A percentile compares a stretch with the other conserved stretches of the same genome.
Evolutionary conservation across 2,797 vertebrate species (phyloP).

Genomic region (Tragopan temminckii): DNA sequence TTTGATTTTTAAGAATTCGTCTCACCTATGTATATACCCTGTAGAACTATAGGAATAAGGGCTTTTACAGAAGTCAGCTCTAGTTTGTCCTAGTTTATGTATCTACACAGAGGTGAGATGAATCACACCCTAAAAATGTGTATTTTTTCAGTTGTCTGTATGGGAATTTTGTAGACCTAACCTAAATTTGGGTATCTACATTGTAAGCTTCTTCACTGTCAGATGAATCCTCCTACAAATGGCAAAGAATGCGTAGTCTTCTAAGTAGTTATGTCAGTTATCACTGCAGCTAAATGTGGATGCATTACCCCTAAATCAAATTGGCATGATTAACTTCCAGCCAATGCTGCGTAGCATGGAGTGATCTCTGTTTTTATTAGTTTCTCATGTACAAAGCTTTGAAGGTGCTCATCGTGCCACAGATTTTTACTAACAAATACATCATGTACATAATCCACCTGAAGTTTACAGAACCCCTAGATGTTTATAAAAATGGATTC

Average conservation of each 20-base stretch:
- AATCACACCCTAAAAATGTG: neutral
- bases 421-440: neutral
- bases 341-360: neutral
- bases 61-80: neutral
- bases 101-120: neutral
- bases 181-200: neutral
- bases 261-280: neutral
- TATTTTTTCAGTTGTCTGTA: neutral
- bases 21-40: neutral
- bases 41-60: neutral
- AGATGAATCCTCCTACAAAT: conserved; percentile 24
- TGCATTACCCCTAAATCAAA: neutral
- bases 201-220: neutral
- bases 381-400: neutral
- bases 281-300: neutral
- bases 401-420: neutral
- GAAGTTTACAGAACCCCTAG: neutral
- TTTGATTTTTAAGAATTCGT: neutral
- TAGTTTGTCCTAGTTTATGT: conserved; percentile 10
- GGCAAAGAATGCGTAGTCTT: neutral
- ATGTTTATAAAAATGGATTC: neutral
- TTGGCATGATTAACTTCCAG: neutral
- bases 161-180: neutral
- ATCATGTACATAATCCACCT: neutral
- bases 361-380: neutral